Percentiles rank a stretch among this genome's conserved stretches.
phyloP scores from a whole-genome alignment of 2,888 invertebrate genomes.

The Polydrusus cervinus region DNA sequence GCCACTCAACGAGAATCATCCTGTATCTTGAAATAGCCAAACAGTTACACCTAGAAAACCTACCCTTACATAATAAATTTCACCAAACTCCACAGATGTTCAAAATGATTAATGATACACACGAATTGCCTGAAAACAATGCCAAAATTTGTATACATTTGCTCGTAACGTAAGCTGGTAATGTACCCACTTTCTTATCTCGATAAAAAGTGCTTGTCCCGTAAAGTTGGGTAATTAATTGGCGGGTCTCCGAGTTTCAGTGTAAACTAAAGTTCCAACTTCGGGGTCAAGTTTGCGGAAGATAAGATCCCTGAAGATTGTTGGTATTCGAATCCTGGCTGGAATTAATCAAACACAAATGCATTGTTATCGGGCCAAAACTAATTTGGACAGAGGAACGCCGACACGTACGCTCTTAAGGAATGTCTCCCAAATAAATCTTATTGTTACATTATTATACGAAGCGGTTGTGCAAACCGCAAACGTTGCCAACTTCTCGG shows the following conservation, averaged over 20 bases:
- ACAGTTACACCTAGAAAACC: background rate
- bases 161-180: constrained; percentile 25
- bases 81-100: constrained; percentile 5
- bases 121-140: constrained; percentile 20
- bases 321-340: constrained; percentile 56
- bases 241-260: constrained; percentile 34
- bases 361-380: constrained; percentile 56
- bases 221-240: constrained; percentile 51
- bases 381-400: constrained; percentile 55
- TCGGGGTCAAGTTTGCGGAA: constrained; percentile 50
- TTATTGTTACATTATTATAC: constrained; percentile 55
- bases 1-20: too few species aligned
- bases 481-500: constrained; percentile 44
- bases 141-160: constrained; percentile 38
- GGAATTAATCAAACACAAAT: constrained; percentile 57
- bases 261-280: constrained; percentile 42
- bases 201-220: constrained; percentile 37
- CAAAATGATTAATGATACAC: constrained; percentile 20
- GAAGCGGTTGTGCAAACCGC: constrained; percentile 37
- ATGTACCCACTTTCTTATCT: constrained; percentile 28
- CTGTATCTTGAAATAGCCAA: too few species aligned
- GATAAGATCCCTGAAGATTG: constrained; percentile 55
- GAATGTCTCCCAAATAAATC: constrained; percentile 58
- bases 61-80: constrained; percentile 1
- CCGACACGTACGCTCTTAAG: constrained; percentile 55